Evolutionary conservation across 2,113 vertebrate genomes (phyloP).

Genomic region (Cyphomyrus plagiostoma): DNA sequence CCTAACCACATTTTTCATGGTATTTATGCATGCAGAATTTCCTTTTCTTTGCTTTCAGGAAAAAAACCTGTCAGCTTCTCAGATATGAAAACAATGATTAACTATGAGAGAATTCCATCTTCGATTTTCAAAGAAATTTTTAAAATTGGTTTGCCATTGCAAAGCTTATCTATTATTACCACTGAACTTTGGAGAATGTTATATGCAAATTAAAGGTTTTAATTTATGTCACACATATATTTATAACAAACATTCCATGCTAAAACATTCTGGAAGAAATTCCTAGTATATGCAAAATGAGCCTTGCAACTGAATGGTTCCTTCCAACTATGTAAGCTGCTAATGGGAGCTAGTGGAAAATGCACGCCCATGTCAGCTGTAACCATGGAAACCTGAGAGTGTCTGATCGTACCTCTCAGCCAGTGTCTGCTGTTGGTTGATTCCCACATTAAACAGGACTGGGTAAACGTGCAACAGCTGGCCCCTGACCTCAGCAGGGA

Average conservation of each 20-base stretch:
- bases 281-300: neutral
- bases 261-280: neutral
- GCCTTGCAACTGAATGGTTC: neutral
- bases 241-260: neutral
- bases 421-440: slow-evolving; percentile 95
- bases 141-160: neutral
- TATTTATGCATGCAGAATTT: neutral
- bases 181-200: neutral
- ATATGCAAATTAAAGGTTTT: neutral
- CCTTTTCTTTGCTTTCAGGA: neutral
- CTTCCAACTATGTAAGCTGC: neutral
- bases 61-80: neutral
- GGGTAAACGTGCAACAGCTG: slow-evolving; percentile 77
- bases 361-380: neutral
- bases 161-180: neutral
- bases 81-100: neutral
- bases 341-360: neutral
- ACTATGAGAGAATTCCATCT: neutral
- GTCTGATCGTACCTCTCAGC: slow-evolving; percentile 79
- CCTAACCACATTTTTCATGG: neutral
- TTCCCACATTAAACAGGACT: slow-evolving; percentile 91
- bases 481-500: slow-evolving; percentile 86
- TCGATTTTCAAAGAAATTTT: neutral
- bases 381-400: neutral
- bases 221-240: neutral